Percentiles rank a stretch among this genome's conserved stretches.
phyloP scores from a whole-genome alignment of 2,888 invertebrate genomes.

The Chaetoderma sp. region DNA sequence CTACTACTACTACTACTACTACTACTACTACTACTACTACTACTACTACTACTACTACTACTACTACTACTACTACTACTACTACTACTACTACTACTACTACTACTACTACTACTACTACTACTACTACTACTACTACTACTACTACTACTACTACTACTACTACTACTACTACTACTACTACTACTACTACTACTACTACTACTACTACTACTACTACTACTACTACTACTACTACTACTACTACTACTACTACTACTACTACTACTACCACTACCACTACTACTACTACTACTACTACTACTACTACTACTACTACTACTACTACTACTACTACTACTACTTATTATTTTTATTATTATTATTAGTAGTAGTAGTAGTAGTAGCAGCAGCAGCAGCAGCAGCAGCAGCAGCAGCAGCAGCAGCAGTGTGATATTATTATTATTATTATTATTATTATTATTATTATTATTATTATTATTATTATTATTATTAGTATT shows the following conservation, averaged over 20 bases:
- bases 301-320: conserved; percentile 12
- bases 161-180: conserved; percentile 13
- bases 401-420: no score
- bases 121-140: conserved; percentile 6
- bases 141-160: conserved; percentile 13
- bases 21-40: conserved; percentile 25
- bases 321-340: conserved; percentile 15
- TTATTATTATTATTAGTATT: no score
- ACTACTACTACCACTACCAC: conserved; percentile 9
- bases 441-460: no score
- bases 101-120: conserved; percentile 12
- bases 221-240: conserved; percentile 12
- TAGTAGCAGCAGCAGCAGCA: no score
- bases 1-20: conserved; percentile 26
- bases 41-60: conserved; percentile 23
- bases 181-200: conserved; percentile 10
- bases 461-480: no score
- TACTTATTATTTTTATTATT: no score
- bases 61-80: conserved; percentile 23
- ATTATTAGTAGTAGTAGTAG: no score
- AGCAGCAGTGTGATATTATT: no score
- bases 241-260: conserved; percentile 13
- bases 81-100: conserved; percentile 18
- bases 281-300: conserved; percentile 14
- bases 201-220: conserved; percentile 14